phyloP scores from a whole-genome alignment of 1,140 invertebrate genomes.

The Caerostris extrusa region DNA sequence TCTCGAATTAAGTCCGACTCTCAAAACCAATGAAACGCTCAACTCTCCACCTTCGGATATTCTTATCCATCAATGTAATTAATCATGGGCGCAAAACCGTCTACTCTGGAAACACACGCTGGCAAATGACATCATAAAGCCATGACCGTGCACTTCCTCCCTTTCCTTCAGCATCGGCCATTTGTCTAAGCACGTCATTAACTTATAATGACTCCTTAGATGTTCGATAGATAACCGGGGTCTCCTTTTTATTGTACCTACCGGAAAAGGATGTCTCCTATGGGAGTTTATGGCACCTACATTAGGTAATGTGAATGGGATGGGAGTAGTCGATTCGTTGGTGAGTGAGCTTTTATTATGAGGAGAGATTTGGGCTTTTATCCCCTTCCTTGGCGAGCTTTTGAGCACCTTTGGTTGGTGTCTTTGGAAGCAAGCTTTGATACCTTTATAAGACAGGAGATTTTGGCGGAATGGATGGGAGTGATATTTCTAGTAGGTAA shows the following conservation, averaged over 20 bases:
- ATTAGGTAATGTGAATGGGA: conserved; percentile 65
- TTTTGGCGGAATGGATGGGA: not conserved
- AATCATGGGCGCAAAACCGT: conserved; percentile 24
- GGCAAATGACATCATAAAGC: conserved; percentile 61
- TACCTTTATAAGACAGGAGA: conserved; percentile 8
- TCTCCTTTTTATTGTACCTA: conserved; percentile 69
- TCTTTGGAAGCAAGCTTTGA: not conserved
- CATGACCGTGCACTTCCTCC: conserved; percentile 29
- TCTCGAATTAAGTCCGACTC: no score
- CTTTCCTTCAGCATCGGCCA: conserved; percentile 31
- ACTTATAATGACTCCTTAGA: conserved; percentile 75
- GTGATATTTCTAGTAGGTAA: conserved; percentile 26
- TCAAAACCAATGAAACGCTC: not conserved
- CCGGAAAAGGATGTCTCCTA: conserved; percentile 55
- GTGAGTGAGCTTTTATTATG: conserved; percentile 50
- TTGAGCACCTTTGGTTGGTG: conserved; percentile 4
- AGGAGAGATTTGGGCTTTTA: conserved; percentile 57
- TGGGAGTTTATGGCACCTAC: conserved; percentile 65
- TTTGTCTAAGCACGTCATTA: conserved; percentile 76
- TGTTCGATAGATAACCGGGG: conserved; percentile 68
- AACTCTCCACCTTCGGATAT: conserved; percentile 27
- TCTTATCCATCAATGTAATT: conserved; percentile 15
- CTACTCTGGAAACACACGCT: conserved; percentile 28
- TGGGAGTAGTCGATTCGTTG: conserved; percentile 48
- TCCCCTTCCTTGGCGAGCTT: not conserved